A percentile compares a stretch with the other conserved stretches of the same genome.
Conservation (phyloP, 2,888 invertebrate species). For the Stenchaetothrips biformis region DNA sequence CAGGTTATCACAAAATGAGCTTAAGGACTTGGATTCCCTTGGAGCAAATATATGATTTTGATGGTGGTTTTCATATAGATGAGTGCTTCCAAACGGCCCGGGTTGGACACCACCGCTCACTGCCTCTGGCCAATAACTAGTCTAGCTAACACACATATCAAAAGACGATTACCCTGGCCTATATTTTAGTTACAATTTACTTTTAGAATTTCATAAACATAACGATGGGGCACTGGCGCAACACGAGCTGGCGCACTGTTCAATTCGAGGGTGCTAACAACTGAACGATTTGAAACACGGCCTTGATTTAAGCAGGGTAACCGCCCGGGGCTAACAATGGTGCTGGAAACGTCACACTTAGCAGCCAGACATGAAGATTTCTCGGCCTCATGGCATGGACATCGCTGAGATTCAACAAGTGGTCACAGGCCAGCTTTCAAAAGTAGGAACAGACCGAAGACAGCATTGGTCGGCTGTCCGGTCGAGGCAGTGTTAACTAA, state of each 20-base stretch:
- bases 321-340: neutral
- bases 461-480: neutral
- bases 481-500: neutral
- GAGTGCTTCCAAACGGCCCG: neutral
- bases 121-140: constrained; percentile 22
- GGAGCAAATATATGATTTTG: neutral
- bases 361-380: neutral
- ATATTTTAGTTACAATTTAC: constrained; percentile 6
- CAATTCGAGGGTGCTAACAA: constrained; percentile 5
- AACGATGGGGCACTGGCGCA: neutral
- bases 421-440: too few species aligned
- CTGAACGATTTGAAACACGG: neutral
- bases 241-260: neutral
- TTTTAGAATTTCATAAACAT: constrained; percentile 20
- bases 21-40: too few species aligned
- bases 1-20: too few species aligned
- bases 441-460: neutral
- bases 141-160: constrained; percentile 22
- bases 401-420: neutral
- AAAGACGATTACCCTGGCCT: constrained; percentile 24
- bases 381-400: neutral
- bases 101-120: constrained; percentile 1
- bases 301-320: neutral
- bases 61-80: neutral
- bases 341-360: neutral